Percentiles rank a stretch among this genome's conserved stretches.
Evolutionary conservation across 2,797 vertebrate species (phyloP).

Genomic region (Erpetoichthys calabaricus): DNA sequence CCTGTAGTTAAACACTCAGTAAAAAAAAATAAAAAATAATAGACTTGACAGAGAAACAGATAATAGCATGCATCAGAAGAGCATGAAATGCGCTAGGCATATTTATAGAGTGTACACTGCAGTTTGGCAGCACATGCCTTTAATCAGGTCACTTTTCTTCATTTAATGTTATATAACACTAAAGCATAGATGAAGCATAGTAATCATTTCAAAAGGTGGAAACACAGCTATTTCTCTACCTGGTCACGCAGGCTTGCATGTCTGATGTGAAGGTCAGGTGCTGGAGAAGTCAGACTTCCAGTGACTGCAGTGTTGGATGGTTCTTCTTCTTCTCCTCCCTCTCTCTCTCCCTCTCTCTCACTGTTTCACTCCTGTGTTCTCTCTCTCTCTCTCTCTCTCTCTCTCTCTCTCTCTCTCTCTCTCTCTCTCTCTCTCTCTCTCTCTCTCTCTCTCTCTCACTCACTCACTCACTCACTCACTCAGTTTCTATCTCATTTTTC

Average conservation of each 20-base stretch:
- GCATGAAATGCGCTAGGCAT: no score
- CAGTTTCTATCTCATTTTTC: not conserved
- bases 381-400: not conserved
- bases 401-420: not conserved
- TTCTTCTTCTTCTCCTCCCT: not conserved
- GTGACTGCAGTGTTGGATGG: slow-evolving; percentile 30
- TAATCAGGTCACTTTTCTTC: no score
- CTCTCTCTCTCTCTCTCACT: not conserved
- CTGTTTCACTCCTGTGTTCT: not conserved
- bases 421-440: not conserved
- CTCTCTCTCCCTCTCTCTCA: not conserved
- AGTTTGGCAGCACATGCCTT: no score
- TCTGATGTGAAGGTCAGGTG: slow-evolving; percentile 41
- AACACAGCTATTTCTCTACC: slow-evolving; percentile 30
- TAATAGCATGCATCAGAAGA: no score
- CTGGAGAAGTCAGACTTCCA: slow-evolving; percentile 6
- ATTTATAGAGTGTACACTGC: no score
- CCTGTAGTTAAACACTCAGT: no score
- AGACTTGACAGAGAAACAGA: no score
- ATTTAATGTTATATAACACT: no score
- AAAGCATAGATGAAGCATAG: no score
- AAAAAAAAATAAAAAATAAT: no score
- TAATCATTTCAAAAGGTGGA: no score
- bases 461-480: not conserved
- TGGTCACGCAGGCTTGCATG: slow-evolving; percentile 51